Conservation (phyloP, 64 coral and sea anemone genomes). For the Porites lutea region DNA sequence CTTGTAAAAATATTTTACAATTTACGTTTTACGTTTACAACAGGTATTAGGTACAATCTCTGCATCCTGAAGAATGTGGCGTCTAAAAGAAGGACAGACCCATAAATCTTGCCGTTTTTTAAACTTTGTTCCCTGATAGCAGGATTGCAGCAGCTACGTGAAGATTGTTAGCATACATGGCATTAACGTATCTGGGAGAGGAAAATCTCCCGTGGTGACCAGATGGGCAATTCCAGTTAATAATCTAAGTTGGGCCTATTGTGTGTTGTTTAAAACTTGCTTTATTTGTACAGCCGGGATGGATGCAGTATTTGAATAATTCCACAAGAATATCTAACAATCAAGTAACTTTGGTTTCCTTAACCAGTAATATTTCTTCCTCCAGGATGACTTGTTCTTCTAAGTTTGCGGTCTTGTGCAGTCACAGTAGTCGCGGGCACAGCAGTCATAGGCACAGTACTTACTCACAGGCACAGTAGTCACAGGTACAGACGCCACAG, state of each 20-base stretch:
- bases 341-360: neutral
- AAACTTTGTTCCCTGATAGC: too few relatives aligned
- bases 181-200: neutral
- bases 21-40: too few relatives aligned
- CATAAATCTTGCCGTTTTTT: too few relatives aligned
- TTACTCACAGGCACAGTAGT: too few relatives aligned
- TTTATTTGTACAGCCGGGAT: neutral
- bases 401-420: neutral
- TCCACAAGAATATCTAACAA: neutral
- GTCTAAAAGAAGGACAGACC: too few relatives aligned
- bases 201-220: slow-evolving; percentile 29
- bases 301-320: neutral
- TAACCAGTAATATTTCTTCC: slow-evolving; percentile 29
- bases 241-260: neutral
- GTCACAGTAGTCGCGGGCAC: too few relatives aligned
- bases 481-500: too few relatives aligned
- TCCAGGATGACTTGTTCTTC: slow-evolving; percentile 15
- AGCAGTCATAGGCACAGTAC: too few relatives aligned
- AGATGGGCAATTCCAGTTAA: slow-evolving; percentile 4
- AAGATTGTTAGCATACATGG: slow-evolving; percentile 30
- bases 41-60: too few relatives aligned
- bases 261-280: slow-evolving; percentile 13
- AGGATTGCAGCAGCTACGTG: slow-evolving; percentile 8
- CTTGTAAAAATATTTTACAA: too few relatives aligned
- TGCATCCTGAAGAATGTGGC: too few relatives aligned